Conservation (phyloP, 2,113 vertebrate genomes). For the Tachysurus fulvidraco region DNA sequence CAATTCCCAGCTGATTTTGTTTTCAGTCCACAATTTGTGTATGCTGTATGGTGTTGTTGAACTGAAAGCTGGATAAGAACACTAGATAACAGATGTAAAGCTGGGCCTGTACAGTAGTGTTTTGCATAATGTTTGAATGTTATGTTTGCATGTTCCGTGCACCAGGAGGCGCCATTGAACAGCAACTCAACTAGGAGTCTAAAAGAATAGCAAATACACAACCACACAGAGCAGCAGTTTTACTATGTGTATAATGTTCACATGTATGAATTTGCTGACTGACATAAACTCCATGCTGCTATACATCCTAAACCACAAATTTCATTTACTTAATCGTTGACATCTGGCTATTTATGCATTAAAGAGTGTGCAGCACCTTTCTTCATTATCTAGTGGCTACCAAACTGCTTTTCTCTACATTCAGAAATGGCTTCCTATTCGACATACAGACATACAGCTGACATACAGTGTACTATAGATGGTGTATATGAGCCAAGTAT, state of each 20-base stretch:
- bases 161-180: slow-evolving; percentile 24
- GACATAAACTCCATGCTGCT: neutral
- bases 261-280: neutral
- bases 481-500: neutral
- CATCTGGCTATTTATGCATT: neutral
- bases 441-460: neutral
- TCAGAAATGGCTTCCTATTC: neutral
- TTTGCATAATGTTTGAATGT: neutral
- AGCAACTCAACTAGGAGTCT: neutral
- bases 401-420: neutral
- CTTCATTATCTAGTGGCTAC: too few relatives aligned
- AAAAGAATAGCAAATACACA: neutral
- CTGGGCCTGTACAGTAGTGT: neutral
- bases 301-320: neutral
- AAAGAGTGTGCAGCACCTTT: neutral
- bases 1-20: neutral
- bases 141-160: neutral
- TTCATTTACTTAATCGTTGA: neutral
- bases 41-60: neutral
- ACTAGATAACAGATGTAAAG: neutral
- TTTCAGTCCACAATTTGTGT: neutral
- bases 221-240: neutral
- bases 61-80: neutral
- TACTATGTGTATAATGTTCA: neutral
- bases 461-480: neutral